phyloP scores from a whole-genome alignment of 2,113 vertebrate species.

The Leiothrix lutea region DNA sequence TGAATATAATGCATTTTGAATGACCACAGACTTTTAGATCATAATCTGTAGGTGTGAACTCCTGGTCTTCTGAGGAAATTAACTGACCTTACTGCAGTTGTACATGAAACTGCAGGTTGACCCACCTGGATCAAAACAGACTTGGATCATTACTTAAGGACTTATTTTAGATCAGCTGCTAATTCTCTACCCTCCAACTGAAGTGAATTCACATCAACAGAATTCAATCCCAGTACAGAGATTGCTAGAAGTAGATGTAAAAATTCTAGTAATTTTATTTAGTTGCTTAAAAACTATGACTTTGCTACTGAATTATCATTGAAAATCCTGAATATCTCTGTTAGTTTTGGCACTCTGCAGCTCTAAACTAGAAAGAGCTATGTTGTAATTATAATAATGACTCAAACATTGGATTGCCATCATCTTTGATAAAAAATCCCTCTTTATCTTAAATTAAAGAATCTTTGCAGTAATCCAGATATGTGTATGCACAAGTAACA shows the following conservation, averaged over 20 bases:
- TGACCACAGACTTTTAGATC: background rate
- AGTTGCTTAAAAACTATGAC: background rate
- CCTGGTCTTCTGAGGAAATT: background rate
- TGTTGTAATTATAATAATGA: background rate
- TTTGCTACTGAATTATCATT: background rate
- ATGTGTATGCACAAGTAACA: rapidly evolving
- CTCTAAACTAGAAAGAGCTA: background rate
- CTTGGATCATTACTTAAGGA: background rate
- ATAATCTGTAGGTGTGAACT: background rate
- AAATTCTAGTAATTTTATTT: background rate
- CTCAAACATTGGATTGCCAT: background rate
- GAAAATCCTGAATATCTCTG: background rate
- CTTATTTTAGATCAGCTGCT: background rate
- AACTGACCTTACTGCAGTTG: background rate
- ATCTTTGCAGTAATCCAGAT: background rate
- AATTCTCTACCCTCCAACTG: rapidly evolving
- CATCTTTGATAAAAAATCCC: background rate
- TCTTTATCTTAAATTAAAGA: background rate
- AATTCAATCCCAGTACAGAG: background rate
- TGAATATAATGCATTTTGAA: background rate
- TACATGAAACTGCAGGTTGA: background rate
- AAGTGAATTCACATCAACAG: background rate
- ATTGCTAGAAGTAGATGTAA: background rate
- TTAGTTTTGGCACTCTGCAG: background rate
- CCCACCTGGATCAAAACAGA: background rate